Evolutionary conservation across 2,797 vertebrate genomes (phyloP), one percentile per base, ranked within the genome.

Genomic region (Mormyrus hasselquistii): DNA sequence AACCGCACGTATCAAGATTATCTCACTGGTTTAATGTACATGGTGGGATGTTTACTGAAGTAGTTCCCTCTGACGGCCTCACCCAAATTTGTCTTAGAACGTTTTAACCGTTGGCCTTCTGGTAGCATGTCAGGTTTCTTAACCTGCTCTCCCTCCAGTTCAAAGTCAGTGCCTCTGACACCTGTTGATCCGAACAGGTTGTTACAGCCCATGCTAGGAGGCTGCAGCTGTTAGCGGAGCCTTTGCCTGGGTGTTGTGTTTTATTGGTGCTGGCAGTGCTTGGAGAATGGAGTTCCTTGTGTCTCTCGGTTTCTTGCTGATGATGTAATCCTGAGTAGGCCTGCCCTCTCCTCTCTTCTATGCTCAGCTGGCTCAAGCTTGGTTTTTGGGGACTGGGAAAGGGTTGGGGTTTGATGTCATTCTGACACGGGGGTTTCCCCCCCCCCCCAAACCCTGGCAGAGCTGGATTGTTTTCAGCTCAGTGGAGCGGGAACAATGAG

Each of bases 261-360:
- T 55, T 83, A 14, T n/a, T 29, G 47, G 83, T 59, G 16, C 6
- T 19, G 57, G 25, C 47, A 38, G 47, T 86, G 47, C 47, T 53
- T 83, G 50, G 50, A 88, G 41, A 87, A 86, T 86, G 29, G 38
- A 69, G 62, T 59, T 25, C 22, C 55, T 86, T 89, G 55, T 62
- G 25, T 38, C 14, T 65, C n/a, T 57, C 14, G 38, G 82, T 52
- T 44, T 8, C 65, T 50, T 53, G 47, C 53, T 34, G 57, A 47
- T 85, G 57, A 65, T 86, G 55, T 69, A 52, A 85, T 50, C 25
- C 25, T 47, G 41, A 59, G 38, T 50, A 65, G 29, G 47, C 47
- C 50, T 47, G 22, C 59, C 62, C 88, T 8, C 16, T 49, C 38
- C 53, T 62, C 22, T n/a, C 25, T 25, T 62, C 8, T 25, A 19